phyloP scores from a whole-genome alignment of 2,113 vertebrate species.

The Pteropus alecto region DNA sequence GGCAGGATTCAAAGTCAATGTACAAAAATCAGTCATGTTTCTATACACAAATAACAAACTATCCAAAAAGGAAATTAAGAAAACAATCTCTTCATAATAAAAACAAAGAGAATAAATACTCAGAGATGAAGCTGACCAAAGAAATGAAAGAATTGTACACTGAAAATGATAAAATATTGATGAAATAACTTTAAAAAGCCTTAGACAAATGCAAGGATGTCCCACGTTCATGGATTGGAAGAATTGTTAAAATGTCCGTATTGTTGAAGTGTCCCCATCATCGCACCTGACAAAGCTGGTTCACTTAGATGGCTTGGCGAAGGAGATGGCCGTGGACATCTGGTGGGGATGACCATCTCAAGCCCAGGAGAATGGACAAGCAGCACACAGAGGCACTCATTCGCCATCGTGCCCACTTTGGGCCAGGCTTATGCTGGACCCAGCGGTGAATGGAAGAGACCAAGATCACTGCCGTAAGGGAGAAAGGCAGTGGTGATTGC shows the following conservation, averaged over 20 bases:
- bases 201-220: background rate
- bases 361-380: background rate
- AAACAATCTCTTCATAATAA: too few relatives aligned
- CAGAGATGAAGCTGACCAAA: background rate
- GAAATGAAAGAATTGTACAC: background rate
- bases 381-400: background rate
- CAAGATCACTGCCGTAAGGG: background rate
- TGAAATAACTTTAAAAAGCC: background rate
- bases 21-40: background rate
- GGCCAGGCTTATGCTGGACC: background rate
- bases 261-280: background rate
- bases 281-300: background rate
- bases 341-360: fast-evolving
- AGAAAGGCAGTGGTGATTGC: fast-evolving
- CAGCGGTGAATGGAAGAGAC: too few relatives aligned
- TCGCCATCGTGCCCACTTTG: fast-evolving
- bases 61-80: background rate
- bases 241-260: background rate
- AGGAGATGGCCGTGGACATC: background rate
- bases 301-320: background rate
- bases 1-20: background rate
- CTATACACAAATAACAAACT: background rate
- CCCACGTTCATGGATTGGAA: background rate
- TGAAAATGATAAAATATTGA: background rate
- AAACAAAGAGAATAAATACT: background rate